Percentiles rank a stretch among this genome's conserved stretches.
phyloP scores from a whole-genome alignment of 2,888 invertebrate species.

The Drosophila nr. perissopoda region DNA sequence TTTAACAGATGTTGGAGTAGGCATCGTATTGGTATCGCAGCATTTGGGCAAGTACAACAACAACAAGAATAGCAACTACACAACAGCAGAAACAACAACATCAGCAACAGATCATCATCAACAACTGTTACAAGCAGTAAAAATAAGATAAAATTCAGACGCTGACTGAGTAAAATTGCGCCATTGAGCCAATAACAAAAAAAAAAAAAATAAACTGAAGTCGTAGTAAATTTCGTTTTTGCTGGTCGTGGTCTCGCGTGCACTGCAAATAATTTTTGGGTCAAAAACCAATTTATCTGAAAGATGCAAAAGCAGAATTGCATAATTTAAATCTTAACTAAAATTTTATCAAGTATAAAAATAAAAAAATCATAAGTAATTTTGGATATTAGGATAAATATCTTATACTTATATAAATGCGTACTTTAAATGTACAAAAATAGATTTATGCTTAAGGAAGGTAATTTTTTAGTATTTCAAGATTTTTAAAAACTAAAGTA shows the following conservation, averaged over 20 bases:
- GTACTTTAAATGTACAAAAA: background rate
- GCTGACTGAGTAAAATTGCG: constrained; percentile 70
- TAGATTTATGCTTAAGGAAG: background rate
- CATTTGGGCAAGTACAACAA: constrained; percentile 48
- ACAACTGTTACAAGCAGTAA: constrained; percentile 76
- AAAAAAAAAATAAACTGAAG: constrained; percentile 12
- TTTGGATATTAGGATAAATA: background rate
- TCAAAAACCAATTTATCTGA: background rate
- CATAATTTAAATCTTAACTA: background rate
- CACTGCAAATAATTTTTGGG: constrained; percentile 41
- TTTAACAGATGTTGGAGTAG: constrained; percentile 76
- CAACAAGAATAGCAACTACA: constrained; percentile 26
- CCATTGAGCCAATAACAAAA: constrained; percentile 53
- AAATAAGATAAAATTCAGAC: constrained; percentile 74
- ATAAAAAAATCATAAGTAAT: background rate
- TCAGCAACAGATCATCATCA: constrained; percentile 48
- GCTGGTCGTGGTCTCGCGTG: constrained; percentile 18
- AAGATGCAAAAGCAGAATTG: background rate
- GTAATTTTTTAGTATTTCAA: background rate
- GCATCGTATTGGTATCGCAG: constrained; percentile 46
- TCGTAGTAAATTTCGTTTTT: constrained; percentile 37
- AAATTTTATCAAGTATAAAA: background rate
- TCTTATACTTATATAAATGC: background rate
- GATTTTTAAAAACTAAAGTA: background rate
- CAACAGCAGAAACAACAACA: constrained; percentile 19